These are phyloP conservation scores for Mobula hypostoma DNA, from an alignment of 2,113 vertebrate genomes.

Conservation along the genomic window DNA sequence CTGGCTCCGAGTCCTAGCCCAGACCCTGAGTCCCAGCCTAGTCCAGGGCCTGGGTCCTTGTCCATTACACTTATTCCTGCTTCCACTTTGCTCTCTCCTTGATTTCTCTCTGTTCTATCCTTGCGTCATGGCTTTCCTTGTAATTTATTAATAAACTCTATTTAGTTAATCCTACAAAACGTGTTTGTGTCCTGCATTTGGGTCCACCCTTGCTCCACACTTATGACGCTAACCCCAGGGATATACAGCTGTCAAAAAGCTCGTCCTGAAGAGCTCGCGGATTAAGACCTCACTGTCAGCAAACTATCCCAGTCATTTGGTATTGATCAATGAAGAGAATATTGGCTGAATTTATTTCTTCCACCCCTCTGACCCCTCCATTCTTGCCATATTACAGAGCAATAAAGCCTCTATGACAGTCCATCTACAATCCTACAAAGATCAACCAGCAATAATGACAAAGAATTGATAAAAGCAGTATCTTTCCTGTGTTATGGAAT, in stretches of 20 bases:
- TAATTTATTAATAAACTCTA: too few relatives aligned
- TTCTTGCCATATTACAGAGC: background rate
- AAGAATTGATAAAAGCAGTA: background rate
- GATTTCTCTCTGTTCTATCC: too few relatives aligned
- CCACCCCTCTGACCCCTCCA: background rate
- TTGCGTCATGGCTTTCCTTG: too few relatives aligned
- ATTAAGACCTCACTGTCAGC: background rate
- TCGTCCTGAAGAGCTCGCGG: background rate
- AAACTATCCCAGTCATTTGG: background rate
- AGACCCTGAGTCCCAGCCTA: too few relatives aligned
- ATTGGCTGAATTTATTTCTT: background rate
- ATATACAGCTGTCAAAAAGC: background rate
- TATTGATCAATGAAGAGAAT: background rate
- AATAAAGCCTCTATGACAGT: background rate
- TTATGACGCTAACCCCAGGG: background rate
- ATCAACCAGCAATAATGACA: background rate
- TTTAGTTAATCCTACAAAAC: too few relatives aligned
- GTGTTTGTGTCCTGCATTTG: too few relatives aligned
- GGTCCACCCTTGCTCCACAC: too few relatives aligned
- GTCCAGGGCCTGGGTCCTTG: too few relatives aligned
- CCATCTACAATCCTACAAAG: background rate
- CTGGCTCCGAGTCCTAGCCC: too few relatives aligned
- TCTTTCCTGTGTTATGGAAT: background rate
- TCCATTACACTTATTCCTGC: too few relatives aligned
- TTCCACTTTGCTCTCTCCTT: too few relatives aligned